Evolutionary conservation across 2,888 invertebrate species (phyloP).

Genomic region (Empis livida): DNA sequence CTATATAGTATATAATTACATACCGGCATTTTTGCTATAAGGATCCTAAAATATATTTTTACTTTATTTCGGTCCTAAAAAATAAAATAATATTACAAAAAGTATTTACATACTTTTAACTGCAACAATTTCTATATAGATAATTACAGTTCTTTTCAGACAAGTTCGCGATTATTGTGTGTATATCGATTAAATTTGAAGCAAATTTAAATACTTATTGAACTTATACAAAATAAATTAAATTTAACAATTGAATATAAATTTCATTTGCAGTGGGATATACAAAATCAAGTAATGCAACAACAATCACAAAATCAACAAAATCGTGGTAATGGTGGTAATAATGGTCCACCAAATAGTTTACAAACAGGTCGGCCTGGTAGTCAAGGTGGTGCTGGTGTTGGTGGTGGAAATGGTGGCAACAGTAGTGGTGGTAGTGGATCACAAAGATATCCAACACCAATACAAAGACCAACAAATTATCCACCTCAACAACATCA

Average conservation of each 20-base stretch:
- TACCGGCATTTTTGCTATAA: too few species aligned
- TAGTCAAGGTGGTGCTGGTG: slow-evolving; percentile 12
- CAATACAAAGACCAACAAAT: slow-evolving; percentile 34
- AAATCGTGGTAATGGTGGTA: slow-evolving; percentile 13
- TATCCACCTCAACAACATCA: slow-evolving; percentile 22
- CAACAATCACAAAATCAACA: slow-evolving; percentile 24
- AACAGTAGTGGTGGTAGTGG: slow-evolving; percentile 17
- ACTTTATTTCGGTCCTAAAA: too few species aligned
- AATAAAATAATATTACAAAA: too few species aligned
- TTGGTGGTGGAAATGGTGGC: slow-evolving; percentile 22
- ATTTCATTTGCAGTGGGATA: slow-evolving; percentile 33
- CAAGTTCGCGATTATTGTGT: too few species aligned
- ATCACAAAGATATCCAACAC: slow-evolving; percentile 31
- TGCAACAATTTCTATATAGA: too few species aligned
- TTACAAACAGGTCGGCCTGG: slow-evolving; percentile 17
- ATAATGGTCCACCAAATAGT: slow-evolving; percentile 16
- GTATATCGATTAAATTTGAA: too few species aligned
- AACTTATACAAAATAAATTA: too few species aligned
- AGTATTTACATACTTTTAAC: too few species aligned
- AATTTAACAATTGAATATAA: too few species aligned
- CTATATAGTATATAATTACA: too few species aligned
- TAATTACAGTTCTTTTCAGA: too few species aligned
- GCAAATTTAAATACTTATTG: background rate
- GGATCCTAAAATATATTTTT: too few species aligned
- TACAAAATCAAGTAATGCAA: slow-evolving; percentile 38